Conservation (phyloP, 1,140 invertebrate species). For the Macrocentrus cingulum region DNA sequence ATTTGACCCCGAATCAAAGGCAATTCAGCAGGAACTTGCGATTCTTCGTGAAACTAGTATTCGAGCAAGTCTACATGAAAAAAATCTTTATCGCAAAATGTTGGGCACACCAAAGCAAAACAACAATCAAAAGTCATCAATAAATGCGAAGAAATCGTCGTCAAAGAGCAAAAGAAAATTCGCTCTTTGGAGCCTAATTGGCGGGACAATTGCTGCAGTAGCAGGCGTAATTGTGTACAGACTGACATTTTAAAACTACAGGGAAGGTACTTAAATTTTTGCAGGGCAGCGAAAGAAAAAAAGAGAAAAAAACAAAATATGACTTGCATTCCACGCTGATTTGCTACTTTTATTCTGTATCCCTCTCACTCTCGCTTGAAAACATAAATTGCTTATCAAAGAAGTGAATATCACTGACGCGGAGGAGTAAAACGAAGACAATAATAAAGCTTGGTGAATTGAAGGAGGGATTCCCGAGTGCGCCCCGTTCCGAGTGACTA, state of each 20-base stretch:
- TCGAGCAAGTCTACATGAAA: constrained; percentile 62
- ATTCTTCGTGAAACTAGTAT: constrained; percentile 62
- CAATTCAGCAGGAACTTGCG: constrained; percentile 64
- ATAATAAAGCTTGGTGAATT: neutral
- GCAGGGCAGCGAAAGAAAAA: neutral
- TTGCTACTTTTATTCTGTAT: too few relatives aligned
- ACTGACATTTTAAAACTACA: constrained; percentile 32
- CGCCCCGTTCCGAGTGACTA: neutral
- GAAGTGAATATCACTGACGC: neutral
- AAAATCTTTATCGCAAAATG: constrained; percentile 70
- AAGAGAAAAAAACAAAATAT: too few relatives aligned
- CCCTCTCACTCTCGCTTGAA: neutral
- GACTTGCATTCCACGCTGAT: neutral
- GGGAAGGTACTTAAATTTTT: too few relatives aligned
- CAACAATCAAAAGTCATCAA: constrained; percentile 18
- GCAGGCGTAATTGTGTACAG: constrained; percentile 48
- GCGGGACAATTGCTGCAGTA: constrained; percentile 46
- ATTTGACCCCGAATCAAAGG: constrained; percentile 63
- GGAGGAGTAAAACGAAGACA: neutral
- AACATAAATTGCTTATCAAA: neutral
- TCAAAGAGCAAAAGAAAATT: constrained; percentile 34
- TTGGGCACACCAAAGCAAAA: constrained; percentile 51
- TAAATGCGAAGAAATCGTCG: constrained; percentile 17
- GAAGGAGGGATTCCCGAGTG: neutral
- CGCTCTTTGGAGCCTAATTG: constrained; percentile 48